phyloP scores from a whole-genome alignment of 2,797 vertebrate species.

The Gobio occitaniae region DNA sequence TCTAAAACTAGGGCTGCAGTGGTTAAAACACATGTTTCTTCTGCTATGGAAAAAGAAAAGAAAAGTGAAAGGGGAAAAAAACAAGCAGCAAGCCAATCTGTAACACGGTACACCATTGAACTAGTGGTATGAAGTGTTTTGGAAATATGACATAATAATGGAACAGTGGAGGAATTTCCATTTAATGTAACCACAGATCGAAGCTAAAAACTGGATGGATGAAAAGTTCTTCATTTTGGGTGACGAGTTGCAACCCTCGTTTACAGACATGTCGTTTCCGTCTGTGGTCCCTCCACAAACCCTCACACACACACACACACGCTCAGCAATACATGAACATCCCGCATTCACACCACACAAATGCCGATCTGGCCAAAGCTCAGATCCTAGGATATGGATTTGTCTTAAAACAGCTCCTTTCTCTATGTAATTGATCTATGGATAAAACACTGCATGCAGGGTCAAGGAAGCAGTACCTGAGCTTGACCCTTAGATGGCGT shows the following conservation, averaged over 20 bases:
- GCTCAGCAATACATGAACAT: conserved; percentile 26
- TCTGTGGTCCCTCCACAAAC: conserved; percentile 41
- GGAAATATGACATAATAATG: conserved; percentile 8
- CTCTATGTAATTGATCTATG: conserved; percentile 63
- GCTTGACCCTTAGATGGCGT: conserved; percentile 74
- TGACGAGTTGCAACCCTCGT: conserved; percentile 30
- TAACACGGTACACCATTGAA: conserved; percentile 15
- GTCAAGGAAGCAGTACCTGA: conserved; percentile 65
- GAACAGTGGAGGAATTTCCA: not conserved
- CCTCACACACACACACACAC: conserved; percentile 33
- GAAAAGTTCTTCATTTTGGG: conserved; percentile 18
- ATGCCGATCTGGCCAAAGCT: conserved; percentile 20
- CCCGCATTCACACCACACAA: conserved; percentile 26
- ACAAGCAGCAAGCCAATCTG: not conserved
- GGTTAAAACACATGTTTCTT: not conserved
- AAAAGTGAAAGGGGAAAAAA: not conserved
- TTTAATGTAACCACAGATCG: not conserved
- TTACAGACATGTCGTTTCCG: conserved; percentile 57
- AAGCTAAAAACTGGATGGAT: not conserved
- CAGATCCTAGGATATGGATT: conserved; percentile 40
- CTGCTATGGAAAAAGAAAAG: not conserved
- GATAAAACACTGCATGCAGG: conserved; percentile 80
- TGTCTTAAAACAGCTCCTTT: conserved; percentile 58
- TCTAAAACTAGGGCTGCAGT: conserved; percentile 23
- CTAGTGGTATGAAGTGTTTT: conserved; percentile 23